Evolutionary conservation across 2,113 vertebrate genomes (phyloP).

Genomic region (Aepyceros melampus): DNA sequence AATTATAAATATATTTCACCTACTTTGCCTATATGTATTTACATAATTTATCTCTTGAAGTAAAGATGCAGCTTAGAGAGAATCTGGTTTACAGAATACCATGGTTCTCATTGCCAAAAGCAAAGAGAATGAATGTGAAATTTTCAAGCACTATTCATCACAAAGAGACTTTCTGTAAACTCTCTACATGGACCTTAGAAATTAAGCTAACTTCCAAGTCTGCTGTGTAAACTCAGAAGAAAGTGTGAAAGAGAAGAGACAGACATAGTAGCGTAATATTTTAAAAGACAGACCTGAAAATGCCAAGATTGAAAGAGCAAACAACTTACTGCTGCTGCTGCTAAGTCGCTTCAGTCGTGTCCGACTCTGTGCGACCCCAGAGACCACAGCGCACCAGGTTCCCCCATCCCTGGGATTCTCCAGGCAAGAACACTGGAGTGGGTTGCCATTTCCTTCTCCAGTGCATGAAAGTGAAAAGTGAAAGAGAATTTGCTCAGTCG

Average conservation of each 20-base stretch:
- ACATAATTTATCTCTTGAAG: neutral
- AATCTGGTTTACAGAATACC: neutral
- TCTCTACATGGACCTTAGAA: neutral
- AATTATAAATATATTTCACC: neutral
- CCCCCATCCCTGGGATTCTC: too few relatives aligned
- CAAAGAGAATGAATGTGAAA: neutral
- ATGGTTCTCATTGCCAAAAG: neutral
- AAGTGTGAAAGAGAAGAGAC: neutral
- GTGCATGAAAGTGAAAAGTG: too few relatives aligned
- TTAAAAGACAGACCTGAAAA: conserved; percentile 26
- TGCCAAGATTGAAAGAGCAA: neutral
- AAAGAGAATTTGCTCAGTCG: too few relatives aligned
- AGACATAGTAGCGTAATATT: neutral
- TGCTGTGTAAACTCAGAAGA: conserved; percentile 4
- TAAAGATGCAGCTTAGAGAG: neutral
- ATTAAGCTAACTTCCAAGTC: neutral
- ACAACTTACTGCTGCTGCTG: neutral
- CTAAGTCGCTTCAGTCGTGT: too few relatives aligned
- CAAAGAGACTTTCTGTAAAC: neutral
- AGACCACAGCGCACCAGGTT: too few relatives aligned
- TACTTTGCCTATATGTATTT: neutral
- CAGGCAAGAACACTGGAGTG: too few relatives aligned
- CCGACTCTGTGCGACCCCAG: too few relatives aligned
- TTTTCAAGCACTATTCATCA: conserved; percentile 1
- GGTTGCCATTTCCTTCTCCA: too few relatives aligned